phyloP scores from a whole-genome alignment of 2,113 vertebrate genomes.

The Symphodus melops region DNA sequence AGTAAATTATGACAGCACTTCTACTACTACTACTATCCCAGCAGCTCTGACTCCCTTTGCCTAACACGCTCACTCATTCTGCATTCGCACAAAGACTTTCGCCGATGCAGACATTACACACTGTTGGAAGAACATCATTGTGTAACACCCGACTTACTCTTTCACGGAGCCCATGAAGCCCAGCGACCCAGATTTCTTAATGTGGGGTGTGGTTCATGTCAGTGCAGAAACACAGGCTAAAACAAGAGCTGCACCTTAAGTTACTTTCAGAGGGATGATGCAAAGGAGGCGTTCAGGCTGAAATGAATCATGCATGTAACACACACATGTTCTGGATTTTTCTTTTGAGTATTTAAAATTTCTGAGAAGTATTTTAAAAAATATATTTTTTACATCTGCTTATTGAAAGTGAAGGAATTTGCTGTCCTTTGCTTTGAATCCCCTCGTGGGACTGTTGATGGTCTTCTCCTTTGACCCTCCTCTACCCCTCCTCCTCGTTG shows the following conservation, averaged over 20 bases:
- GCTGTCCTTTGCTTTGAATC: background rate
- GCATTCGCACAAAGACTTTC: slow-evolving; percentile 5
- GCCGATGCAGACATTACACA: background rate
- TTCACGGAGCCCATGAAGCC: slow-evolving; percentile 6
- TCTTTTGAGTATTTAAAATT: background rate
- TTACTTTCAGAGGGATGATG: slow-evolving; percentile 40
- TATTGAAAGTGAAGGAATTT: slow-evolving; percentile 16
- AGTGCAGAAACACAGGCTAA: background rate
- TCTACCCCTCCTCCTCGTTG: background rate
- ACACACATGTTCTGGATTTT: background rate
- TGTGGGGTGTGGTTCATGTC: slow-evolving; percentile 8
- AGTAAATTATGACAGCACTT: slow-evolving; percentile 63
- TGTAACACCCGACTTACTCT: background rate
- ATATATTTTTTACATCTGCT: too few relatives aligned
- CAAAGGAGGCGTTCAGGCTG: slow-evolving; percentile 33
- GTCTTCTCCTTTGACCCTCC: slow-evolving; percentile 20
- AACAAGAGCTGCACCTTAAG: slow-evolving; percentile 22
- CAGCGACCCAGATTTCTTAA: slow-evolving; percentile 5
- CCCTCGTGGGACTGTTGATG: slow-evolving; percentile 5
- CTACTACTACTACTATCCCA: slow-evolving; percentile 28
- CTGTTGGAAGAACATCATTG: background rate
- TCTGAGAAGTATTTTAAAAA: background rate
- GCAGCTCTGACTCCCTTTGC: background rate
- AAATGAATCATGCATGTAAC: slow-evolving; percentile 43
- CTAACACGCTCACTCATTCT: slow-evolving; percentile 8